Percentiles rank a stretch among this genome's conserved stretches.
phyloP scores from a whole-genome alignment of 2,797 vertebrate genomes.

The Sparidentex hasta region DNA sequence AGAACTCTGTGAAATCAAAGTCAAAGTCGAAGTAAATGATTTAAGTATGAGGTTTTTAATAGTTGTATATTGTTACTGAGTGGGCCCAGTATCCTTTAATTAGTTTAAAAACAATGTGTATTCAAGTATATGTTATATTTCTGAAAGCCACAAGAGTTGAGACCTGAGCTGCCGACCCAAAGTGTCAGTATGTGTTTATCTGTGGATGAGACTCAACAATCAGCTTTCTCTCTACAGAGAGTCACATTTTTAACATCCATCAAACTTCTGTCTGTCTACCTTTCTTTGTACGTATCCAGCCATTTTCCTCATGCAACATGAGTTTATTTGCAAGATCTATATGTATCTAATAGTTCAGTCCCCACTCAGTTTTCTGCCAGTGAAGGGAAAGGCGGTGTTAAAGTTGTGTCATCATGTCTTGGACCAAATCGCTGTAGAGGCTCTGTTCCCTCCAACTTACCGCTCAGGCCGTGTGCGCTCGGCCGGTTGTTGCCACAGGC shows the following conservation, averaged over 20 bases:
- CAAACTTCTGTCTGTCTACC: background rate
- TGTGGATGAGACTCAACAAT: no score
- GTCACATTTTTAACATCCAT: background rate
- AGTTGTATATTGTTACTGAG: background rate
- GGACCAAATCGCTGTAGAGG: background rate
- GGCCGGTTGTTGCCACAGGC: slow-evolving; percentile 8
- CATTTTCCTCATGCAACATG: background rate
- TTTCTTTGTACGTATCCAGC: background rate
- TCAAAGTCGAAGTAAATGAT: background rate
- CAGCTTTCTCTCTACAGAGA: no score
- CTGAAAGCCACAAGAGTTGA: no score
- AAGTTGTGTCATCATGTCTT: slow-evolving; percentile 8
- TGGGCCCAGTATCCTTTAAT: background rate
- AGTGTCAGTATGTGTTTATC: no score
- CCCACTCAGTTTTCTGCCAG: background rate
- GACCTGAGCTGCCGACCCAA: no score
- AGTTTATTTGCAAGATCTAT: background rate
- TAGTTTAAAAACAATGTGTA: background rate
- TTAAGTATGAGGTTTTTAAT: background rate
- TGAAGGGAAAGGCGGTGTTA: background rate
- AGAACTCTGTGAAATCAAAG: background rate
- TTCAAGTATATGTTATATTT: background rate
- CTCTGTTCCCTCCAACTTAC: background rate
- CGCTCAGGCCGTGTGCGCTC: background rate
- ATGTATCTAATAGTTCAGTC: background rate